These are phyloP conservation scores for Colostygia pectinataria DNA, from an alignment of 2,888 invertebrate genomes.

Conservation along the genomic window DNA sequence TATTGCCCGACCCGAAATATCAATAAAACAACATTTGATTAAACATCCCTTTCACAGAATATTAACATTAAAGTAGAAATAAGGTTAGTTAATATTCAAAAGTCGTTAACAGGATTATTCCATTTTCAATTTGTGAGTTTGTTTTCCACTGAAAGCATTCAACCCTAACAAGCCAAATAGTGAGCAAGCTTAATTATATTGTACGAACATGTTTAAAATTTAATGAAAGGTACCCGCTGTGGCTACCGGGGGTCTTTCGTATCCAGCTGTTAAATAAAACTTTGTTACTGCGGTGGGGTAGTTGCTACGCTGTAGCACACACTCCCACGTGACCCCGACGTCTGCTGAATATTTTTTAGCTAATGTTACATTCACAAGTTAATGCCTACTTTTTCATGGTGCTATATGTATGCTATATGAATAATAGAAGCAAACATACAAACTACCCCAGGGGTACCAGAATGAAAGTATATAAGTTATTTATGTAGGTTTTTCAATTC, in stretches of 20 bases:
- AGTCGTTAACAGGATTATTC: slow-evolving; percentile 47
- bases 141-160: slow-evolving; percentile 40
- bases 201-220: slow-evolving; percentile 42
- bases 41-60: slow-evolving; percentile 18
- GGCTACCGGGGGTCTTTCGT: slow-evolving; percentile 8
- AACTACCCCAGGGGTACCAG: too few relatives aligned
- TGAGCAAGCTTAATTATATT: slow-evolving; percentile 46
- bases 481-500: too few relatives aligned
- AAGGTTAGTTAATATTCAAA: slow-evolving; percentile 48
- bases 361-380: too few relatives aligned
- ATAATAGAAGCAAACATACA: too few relatives aligned
- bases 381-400: too few relatives aligned
- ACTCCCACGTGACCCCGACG: neutral
- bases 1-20: neutral
- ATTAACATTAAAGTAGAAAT: slow-evolving; percentile 32
- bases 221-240: slow-evolving; percentile 36
- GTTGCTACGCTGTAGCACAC: neutral
- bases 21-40: slow-evolving; percentile 16
- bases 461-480: too few relatives aligned
- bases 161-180: slow-evolving; percentile 52
- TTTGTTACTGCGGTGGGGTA: neutral
- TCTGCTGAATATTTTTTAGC: too few relatives aligned
- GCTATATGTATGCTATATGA: too few relatives aligned
- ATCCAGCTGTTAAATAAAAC: too few relatives aligned
- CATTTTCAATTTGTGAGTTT: slow-evolving; percentile 47